Conservation (phyloP, 1,140 invertebrate genomes). For the Drosophila guanche region DNA sequence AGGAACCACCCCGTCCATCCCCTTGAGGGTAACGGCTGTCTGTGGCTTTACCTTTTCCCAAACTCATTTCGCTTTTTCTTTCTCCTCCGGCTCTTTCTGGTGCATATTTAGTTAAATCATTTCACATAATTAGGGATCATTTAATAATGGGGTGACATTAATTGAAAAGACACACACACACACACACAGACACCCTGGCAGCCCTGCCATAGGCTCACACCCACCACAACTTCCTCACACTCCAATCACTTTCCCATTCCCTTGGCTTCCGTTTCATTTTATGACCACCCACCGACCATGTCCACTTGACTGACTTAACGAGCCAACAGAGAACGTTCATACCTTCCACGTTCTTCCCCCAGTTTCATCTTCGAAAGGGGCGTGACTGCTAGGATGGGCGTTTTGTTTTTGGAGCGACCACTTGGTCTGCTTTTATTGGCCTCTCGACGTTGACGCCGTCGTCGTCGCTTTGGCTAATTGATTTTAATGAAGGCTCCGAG, state of each 20-base stretch:
- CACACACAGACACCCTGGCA: constrained; percentile 22
- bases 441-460: constrained; percentile 45
- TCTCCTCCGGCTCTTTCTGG: constrained; percentile 32
- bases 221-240: constrained; percentile 13
- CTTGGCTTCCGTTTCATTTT: constrained; percentile 73
- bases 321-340: constrained; percentile 55
- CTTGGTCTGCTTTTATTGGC: constrained; percentile 69
- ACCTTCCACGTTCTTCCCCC: not conserved
- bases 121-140: constrained; percentile 84
- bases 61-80: constrained; percentile 22
- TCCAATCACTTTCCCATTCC: constrained; percentile 19
- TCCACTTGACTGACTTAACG: constrained; percentile 77
- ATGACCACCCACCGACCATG: constrained; percentile 64
- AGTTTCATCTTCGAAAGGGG: constrained; percentile 14
- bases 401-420: constrained; percentile 34
- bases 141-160: constrained; percentile 84
- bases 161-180: constrained; percentile 68
- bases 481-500: constrained; percentile 74
- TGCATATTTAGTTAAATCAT: constrained; percentile 82
- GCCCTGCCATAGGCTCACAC: constrained; percentile 10
- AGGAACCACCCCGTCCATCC: not conserved
- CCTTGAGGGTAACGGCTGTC: constrained; percentile 41
- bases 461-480: constrained; percentile 74
- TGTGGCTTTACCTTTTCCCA: constrained; percentile 64
- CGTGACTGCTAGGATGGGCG: constrained; percentile 39